Base-by-base conservation (phyloP, 1,140 invertebrate species). In the Philaenus spumarius region DNA sequence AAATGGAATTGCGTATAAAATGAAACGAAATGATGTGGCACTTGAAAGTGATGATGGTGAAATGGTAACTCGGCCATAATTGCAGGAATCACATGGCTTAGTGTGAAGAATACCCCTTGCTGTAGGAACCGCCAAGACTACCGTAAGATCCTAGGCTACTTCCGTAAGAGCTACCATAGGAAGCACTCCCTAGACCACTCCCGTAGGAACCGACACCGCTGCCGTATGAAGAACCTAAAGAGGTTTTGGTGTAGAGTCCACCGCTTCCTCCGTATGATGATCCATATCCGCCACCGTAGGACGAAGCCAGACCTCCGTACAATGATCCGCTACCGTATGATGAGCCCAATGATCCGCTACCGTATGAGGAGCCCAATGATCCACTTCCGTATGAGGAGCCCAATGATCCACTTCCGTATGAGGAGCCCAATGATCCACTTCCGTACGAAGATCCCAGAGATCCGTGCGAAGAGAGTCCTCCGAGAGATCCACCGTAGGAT, bases 401-500 rank as follows among this genome's bases (percentile, higher is more conserved):
- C 3, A 61, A 62, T 14, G 55, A 61, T n/a, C 26, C 26, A 9
- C 3, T 30, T 30, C 47, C 47, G 11, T 23, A 24, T 2, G 43
- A 46, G 3, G 17, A 17, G 1, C 17, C 23, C 3, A 20, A 5
- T n/a, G n/a, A n/a, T n/a, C n/a, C n/a, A 2, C 40, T 14, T 5
- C 40, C 40, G 14, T 42, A 42, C 6, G 43, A 46, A 2, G 43
- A 46, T 20, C 43, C 43, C 3, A 46, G 43, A 17, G 7, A 7
- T 2, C 65, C 66, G 6, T 57, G 52, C 3, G 62, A 62, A 15
- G 55, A 61, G 11, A 62, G 3, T 4, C 3, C 9, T 20, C 43
- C 43, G 5, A 43, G 40, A 43, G 40, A 43, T 6, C 65, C 66
- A 11, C 60, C 56, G 9, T 62, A 62, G 12, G 55, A 61, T 12